These are phyloP conservation scores for Petrocephalus microphthalmus DNA, from an alignment of 2,113 vertebrate genomes.

Conservation along the genomic window DNA sequence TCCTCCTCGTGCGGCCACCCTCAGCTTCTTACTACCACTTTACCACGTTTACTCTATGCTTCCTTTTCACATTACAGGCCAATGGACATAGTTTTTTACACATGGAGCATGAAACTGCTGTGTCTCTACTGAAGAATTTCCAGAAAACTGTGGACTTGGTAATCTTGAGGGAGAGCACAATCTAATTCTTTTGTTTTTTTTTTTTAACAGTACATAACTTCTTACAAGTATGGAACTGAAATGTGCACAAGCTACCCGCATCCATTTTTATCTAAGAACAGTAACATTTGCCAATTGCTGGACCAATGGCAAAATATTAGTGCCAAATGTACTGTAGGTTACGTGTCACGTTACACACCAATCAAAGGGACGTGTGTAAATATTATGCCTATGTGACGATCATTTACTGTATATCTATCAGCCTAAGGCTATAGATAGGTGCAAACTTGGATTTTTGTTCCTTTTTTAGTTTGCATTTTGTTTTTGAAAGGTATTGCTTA, in stretches of 20 bases:
- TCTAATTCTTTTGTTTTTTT: conserved; percentile 86
- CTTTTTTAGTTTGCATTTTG: conserved; percentile 42
- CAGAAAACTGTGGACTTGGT: conserved; percentile 97
- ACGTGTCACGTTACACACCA: conserved; percentile 58
- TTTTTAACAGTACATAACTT: conserved; percentile 42
- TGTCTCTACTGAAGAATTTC: conserved; percentile 99
- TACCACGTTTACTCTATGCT: conserved; percentile 41
- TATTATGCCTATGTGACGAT: conserved; percentile 67
- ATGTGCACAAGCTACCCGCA: conserved; percentile 15
- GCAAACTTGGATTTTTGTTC: conserved; percentile 42
- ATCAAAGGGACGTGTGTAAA: conserved; percentile 60
- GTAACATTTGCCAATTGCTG: conserved; percentile 97
- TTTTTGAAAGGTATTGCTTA: conserved; percentile 37
- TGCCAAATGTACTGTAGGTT: conserved; percentile 94
- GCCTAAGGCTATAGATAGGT: conserved; percentile 78
- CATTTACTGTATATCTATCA: conserved; percentile 64
- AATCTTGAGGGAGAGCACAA: conserved; percentile 95
- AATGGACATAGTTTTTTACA: conserved; percentile 99
- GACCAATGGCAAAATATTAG: conserved; percentile 97
- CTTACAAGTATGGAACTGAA: conserved; percentile 47
- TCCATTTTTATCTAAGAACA: conserved; percentile 74
- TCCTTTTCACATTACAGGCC: conserved; percentile 80
- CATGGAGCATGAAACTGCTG: conserved; percentile 96
- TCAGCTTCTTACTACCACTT: not conserved
- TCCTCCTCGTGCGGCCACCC: conserved; percentile 45